Evolutionary conservation across 2,797 vertebrate species (phyloP).

Genomic region (Pachyuromys duprasi): DNA sequence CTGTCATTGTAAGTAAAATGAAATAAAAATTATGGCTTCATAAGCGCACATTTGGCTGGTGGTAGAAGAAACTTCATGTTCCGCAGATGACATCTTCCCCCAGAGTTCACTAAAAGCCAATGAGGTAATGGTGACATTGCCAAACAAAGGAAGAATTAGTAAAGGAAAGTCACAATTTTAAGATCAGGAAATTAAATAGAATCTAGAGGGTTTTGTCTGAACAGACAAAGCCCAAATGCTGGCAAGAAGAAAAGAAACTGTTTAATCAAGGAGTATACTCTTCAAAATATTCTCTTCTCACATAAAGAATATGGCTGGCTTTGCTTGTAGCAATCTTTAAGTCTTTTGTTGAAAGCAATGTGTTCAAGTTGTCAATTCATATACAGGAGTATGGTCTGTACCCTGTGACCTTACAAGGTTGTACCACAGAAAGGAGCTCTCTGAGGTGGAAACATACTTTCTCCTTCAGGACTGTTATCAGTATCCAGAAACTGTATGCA

Average conservation of each 20-base stretch:
- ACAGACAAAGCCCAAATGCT: slow-evolving; percentile 27
- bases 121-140: slow-evolving; percentile 45
- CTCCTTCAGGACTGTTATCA: not conserved
- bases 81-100: not conserved
- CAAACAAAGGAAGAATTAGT: slow-evolving; percentile 49
- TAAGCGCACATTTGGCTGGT: slow-evolving; percentile 37
- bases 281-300: not conserved
- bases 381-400: accelerated
- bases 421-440: not conserved
- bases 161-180: slow-evolving; percentile 57
- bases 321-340: not conserved
- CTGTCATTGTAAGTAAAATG: slow-evolving; percentile 36
- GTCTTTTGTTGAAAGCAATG: not conserved
- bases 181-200: slow-evolving; percentile 46
- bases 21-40: slow-evolving; percentile 44
- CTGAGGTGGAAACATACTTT: not conserved
- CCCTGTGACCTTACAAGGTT: not conserved
- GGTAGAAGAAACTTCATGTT: slow-evolving; percentile 33
- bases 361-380: not conserved
- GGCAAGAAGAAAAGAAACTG: not conserved
- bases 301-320: too few species aligned
- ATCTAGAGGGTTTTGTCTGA: slow-evolving; percentile 34
- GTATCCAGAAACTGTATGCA: not conserved
- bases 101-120: slow-evolving; percentile 58
- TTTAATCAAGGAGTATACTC: not conserved